phyloP scores from a whole-genome alignment of 2,113 vertebrate genomes.

The Cranoglanis bouderius region DNA sequence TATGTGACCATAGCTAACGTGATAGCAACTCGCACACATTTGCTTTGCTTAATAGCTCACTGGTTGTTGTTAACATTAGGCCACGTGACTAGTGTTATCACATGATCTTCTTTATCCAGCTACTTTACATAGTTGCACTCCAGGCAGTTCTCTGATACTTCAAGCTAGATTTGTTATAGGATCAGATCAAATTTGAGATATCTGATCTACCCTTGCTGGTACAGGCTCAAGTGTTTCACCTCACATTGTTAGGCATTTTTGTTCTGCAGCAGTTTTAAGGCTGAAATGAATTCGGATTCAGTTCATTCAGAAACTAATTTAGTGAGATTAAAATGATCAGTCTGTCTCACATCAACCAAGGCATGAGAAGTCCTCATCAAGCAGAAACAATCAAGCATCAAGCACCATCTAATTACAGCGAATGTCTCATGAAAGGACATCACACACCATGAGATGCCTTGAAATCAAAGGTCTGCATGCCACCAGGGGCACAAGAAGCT shows the following conservation, averaged over 20 bases:
- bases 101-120: neutral
- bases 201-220: neutral
- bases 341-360: neutral
- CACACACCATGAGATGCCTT: slow-evolving; percentile 45
- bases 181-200: too few relatives aligned
- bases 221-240: neutral
- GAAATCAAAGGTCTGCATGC: slow-evolving; percentile 65
- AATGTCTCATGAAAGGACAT: slow-evolving; percentile 49
- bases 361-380: slow-evolving; percentile 27
- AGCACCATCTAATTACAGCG: slow-evolving; percentile 45
- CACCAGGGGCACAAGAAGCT: slow-evolving; percentile 52
- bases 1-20: neutral
- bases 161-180: neutral
- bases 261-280: neutral
- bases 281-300: neutral
- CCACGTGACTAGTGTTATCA: neutral
- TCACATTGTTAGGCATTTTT: neutral
- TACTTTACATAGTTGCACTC: neutral
- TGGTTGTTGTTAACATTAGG: neutral
- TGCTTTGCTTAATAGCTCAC: neutral
- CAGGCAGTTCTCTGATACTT: neutral
- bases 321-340: slow-evolving; percentile 25
- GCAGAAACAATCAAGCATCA: slow-evolving; percentile 50
- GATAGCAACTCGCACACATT: neutral
- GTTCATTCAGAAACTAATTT: neutral